Conservation (phyloP, 2,888 invertebrate species). For the Ceratothoa steindachneri region DNA sequence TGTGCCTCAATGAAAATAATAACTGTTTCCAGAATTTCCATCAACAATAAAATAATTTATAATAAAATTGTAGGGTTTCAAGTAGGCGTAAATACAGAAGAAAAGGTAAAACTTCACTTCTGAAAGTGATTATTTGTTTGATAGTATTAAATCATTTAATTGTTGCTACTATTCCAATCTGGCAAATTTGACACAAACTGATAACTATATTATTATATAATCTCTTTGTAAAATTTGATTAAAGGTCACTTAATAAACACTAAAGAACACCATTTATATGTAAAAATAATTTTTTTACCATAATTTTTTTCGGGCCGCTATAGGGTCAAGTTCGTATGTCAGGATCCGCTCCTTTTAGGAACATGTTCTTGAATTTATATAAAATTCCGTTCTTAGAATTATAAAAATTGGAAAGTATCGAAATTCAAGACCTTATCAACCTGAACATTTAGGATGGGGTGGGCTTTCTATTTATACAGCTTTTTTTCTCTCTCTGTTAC, state of each 20-base stretch:
- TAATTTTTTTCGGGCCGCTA: background rate
- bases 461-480: no score
- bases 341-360: no score
- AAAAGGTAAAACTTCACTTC: background rate
- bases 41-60: background rate
- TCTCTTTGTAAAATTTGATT: background rate
- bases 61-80: background rate
- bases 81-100: background rate
- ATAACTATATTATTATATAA: background rate
- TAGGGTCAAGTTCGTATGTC: background rate
- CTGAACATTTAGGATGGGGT: no score
- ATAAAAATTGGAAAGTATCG: no score
- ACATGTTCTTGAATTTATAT: no score
- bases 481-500: no score
- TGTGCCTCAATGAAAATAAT: background rate
- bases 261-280: background rate
- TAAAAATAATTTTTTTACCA: background rate
- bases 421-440: no score
- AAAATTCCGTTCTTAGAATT: no score
- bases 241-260: background rate
- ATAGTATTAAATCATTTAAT: background rate
- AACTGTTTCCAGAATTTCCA: background rate
- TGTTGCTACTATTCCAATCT: background rate
- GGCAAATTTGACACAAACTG: background rate
- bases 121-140: background rate